Evolutionary conservation across 2,888 invertebrate species (phyloP).

Genomic region (Synanthedon andrenaeformis): DNA sequence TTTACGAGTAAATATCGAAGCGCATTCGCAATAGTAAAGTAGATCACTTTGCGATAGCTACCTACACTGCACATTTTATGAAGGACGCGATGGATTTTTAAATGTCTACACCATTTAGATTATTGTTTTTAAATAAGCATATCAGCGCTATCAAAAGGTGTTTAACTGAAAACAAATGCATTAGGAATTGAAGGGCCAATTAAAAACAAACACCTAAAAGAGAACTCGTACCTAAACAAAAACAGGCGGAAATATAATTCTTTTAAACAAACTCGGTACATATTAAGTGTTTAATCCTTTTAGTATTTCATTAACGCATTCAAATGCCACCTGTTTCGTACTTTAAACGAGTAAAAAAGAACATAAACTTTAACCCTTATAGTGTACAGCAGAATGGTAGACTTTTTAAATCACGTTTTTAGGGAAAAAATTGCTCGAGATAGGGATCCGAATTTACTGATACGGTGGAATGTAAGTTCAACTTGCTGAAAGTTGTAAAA

Average conservation of each 20-base stretch:
- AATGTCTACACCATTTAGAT: not conserved
- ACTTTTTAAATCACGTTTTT: slow-evolving; percentile 52
- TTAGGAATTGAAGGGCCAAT: slow-evolving; percentile 25
- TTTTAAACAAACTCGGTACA: slow-evolving; percentile 19
- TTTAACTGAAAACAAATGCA: slow-evolving; percentile 21
- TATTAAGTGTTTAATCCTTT: slow-evolving; percentile 34
- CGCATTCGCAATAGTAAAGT: slow-evolving; percentile 46
- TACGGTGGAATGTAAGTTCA: slow-evolving; percentile 57
- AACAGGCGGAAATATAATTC: slow-evolving; percentile 9
- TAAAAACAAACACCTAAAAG: slow-evolving; percentile 24
- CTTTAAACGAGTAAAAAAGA: slow-evolving; percentile 10
- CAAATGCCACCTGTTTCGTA: slow-evolving; percentile 26
- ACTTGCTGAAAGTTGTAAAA: slow-evolving; percentile 25
- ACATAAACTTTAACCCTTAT: slow-evolving; percentile 17
- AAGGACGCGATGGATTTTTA: slow-evolving; percentile 1
- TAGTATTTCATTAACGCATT: slow-evolving; percentile 23
- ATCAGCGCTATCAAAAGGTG: slow-evolving; percentile 7
- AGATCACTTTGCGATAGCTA: slow-evolving; percentile 32
- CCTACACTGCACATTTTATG: slow-evolving; percentile 24
- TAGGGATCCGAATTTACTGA: slow-evolving; percentile 64
- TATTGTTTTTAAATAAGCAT: too few species aligned
- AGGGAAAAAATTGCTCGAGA: slow-evolving; percentile 42
- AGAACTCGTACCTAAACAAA: slow-evolving; percentile 20
- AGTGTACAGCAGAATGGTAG: slow-evolving; percentile 11
- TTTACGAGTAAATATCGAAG: slow-evolving; percentile 25